These are phyloP conservation scores for Cyanoliseus patagonus DNA, from an alignment of 2,113 vertebrate species.

Conservation along the genomic window DNA sequence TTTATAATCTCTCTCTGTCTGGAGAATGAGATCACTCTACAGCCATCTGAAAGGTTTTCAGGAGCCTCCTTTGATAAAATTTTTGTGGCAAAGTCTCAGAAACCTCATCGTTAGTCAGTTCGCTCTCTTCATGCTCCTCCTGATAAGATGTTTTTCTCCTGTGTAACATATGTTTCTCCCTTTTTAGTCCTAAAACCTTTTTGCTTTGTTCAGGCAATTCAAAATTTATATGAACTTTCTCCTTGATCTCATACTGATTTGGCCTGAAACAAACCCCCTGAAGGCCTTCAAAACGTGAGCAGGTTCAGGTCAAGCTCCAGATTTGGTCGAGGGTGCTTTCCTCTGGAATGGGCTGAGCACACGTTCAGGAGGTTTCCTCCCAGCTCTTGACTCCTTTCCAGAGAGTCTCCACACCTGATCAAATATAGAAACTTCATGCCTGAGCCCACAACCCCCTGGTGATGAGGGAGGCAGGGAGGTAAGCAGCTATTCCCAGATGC, in stretches of 20 bases:
- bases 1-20: background rate
- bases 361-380: background rate
- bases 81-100: constrained; percentile 22
- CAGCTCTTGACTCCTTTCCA: background rate
- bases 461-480: background rate
- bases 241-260: constrained; percentile 38
- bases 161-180: constrained; percentile 57
- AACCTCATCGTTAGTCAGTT: constrained; percentile 55
- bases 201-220: constrained; percentile 63
- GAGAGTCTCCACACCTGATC: background rate
- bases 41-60: constrained; percentile 42
- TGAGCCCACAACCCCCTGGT: background rate
- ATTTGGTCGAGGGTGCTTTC: background rate
- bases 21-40: constrained; percentile 16
- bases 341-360: background rate
- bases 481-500: background rate
- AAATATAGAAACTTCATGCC: background rate
- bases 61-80: constrained; percentile 12
- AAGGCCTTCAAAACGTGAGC: background rate
- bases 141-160: constrained; percentile 64
- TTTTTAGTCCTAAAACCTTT: constrained; percentile 62
- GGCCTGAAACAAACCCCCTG: constrained; percentile 4
- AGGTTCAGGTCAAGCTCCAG: constrained; percentile 16
- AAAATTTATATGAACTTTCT: constrained; percentile 32
- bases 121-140: constrained; percentile 55